Evolutionary conservation across 2,113 vertebrate species (phyloP), one percentile per base, ranked within the genome.

Genomic region (Prolemur simus): DNA sequence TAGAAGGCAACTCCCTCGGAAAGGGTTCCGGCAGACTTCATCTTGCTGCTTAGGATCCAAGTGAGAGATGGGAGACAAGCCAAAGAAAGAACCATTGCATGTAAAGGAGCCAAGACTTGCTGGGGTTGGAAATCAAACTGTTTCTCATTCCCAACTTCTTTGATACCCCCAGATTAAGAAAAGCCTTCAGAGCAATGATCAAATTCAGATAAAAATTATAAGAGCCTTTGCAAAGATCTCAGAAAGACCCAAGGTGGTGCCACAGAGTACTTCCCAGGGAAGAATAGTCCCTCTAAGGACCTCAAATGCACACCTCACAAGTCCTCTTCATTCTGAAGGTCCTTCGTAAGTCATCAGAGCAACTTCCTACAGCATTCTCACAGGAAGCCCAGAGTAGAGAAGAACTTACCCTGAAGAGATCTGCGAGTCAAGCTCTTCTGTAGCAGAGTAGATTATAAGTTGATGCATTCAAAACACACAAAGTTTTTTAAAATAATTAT

Each of bases 201-300:
- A 68, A 83, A 37, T 42, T 47, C 86, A 80, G 45, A 20, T 9
- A 29, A 25, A 63, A 29, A 54, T 37, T 12, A 5, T 17, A 23
- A 69, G 52, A 47, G 47, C 25, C 21, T 58, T 39, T 80, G 76
- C n/a, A 52, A 29, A 25, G 58, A 66, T n/a, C 37, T 47, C 77
- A 5, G 27, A 6, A 81, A 34, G 20, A 32, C 29, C 37, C 4
- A 25, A 87, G 25, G 18, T 10, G 56, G 12, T 9, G 18, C 60
- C 8, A 15, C 10, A 3, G 54, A 25, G 17, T 64, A 2, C 1
- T n/a, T 8, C 10, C 1, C 21, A 20, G 32, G 58, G 2, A 18
- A 25, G 2, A 23, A 52, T 25, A 73, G 56, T 15, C 0, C n/a
- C 54, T 66, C 13, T 10, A 25, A 47, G 25, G 9, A 20, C 6